Conservation (phyloP, 2,113 vertebrate species). For the Osmerus eperlanus region DNA sequence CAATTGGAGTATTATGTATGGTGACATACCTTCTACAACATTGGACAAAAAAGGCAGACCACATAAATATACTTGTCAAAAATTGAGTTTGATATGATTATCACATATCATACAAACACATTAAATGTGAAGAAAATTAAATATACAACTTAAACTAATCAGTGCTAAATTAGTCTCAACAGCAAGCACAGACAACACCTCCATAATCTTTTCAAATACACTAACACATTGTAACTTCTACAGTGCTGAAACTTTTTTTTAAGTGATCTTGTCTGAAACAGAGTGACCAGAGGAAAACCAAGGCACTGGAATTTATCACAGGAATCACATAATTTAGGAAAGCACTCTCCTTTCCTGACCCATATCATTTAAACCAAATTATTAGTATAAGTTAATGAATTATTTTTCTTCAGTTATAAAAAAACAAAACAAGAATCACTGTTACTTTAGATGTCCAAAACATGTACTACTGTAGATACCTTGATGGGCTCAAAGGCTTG, state of each 20-base stretch:
- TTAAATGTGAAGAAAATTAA: conserved; percentile 41
- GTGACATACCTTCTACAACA: conserved; percentile 26
- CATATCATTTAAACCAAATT: conserved; percentile 22
- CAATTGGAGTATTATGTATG: conserved; percentile 20
- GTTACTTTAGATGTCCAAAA: neutral
- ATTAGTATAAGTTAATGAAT: conserved; percentile 3
- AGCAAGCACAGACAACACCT: conserved; percentile 18
- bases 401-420: neutral
- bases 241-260: conserved; percentile 36
- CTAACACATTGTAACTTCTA: conserved; percentile 20
- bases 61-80: conserved; percentile 60
- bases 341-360: conserved; percentile 14
- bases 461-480: neutral
- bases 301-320: conserved; percentile 57
- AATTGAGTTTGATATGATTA: conserved; percentile 50
- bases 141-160: conserved; percentile 46
- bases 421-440: too few relatives aligned
- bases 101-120: conserved; percentile 58
- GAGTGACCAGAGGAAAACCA: conserved; percentile 45
- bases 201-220: conserved; percentile 9
- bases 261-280: conserved; percentile 33
- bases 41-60: conserved; percentile 50
- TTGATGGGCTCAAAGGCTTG: neutral
- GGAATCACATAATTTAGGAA: conserved; percentile 38
- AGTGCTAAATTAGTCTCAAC: conserved; percentile 36